phyloP scores from a whole-genome alignment of 2,113 vertebrate genomes.

The Benitochromis conjunctus region DNA sequence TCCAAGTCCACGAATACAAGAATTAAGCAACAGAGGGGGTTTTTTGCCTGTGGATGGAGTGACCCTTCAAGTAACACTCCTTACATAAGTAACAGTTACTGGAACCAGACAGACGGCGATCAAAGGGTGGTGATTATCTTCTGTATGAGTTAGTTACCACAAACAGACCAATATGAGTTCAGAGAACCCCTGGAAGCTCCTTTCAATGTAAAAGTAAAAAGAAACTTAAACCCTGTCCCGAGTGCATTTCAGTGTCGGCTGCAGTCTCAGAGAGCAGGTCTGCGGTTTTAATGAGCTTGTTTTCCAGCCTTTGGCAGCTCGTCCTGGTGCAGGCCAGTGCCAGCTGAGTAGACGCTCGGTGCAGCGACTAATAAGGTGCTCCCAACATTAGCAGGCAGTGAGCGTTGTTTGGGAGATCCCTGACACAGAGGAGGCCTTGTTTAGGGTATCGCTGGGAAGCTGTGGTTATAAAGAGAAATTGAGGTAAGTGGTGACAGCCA shows the following conservation, averaged over 20 bases:
- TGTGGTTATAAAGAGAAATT: not conserved
- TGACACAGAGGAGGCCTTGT: slow-evolving; percentile 27
- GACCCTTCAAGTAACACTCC: not conserved
- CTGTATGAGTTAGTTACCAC: not conserved
- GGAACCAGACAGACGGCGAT: not conserved
- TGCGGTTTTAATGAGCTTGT: not conserved
- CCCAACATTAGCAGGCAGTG: not conserved
- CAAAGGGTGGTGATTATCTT: not conserved
- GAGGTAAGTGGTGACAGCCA: not conserved
- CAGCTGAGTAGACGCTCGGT: not conserved
- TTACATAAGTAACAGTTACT: not conserved
- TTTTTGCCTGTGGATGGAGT: not conserved
- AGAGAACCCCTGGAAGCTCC: not conserved
- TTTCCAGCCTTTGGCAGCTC: not conserved
- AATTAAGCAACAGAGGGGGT: not conserved
- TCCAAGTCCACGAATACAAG: not conserved
- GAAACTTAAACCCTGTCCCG: not conserved
- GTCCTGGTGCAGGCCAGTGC: not conserved
- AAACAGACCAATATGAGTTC: not conserved
- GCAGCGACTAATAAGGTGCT: not conserved
- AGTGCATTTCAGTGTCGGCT: not conserved
- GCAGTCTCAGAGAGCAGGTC: not conserved
- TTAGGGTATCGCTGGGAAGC: not conserved
- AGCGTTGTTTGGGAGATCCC: not conserved
- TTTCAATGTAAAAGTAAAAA: not conserved